A percentile compares a stretch with the other conserved stretches of the same genome.
Conservation (phyloP, 2,113 vertebrate genomes). For the Peromyscus polionotus region DNA sequence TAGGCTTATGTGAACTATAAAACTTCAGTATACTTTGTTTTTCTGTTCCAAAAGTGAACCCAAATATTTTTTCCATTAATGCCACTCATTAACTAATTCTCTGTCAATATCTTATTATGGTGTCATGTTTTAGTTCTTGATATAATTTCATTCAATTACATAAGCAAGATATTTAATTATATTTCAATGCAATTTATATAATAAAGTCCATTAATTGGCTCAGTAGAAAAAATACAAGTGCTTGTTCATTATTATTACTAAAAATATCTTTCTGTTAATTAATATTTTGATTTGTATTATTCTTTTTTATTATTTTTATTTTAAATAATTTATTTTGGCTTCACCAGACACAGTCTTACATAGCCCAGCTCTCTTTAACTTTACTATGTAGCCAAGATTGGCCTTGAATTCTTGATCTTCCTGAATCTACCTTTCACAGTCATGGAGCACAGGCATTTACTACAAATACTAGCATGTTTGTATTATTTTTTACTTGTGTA, state of each 20-base stretch:
- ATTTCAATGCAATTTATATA: slow-evolving; percentile 3
- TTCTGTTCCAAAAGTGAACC: too few relatives aligned
- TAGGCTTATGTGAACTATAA: too few relatives aligned
- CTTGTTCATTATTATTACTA: not conserved
- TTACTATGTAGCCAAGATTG: too few relatives aligned
- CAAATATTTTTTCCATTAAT: not conserved
- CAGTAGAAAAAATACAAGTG: slow-evolving; percentile 5
- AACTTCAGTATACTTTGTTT: too few relatives aligned
- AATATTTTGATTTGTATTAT: not conserved
- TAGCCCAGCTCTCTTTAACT: too few relatives aligned
- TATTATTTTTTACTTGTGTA: not conserved
- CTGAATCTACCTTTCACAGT: too few relatives aligned
- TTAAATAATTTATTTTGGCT: not conserved
- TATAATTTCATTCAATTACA: not conserved
- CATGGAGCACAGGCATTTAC: not conserved
- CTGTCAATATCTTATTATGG: not conserved
- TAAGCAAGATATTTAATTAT: not conserved
- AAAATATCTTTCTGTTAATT: not conserved
- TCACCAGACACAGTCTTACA: too few relatives aligned
- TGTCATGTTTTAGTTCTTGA: not conserved
- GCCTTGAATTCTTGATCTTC: too few relatives aligned
- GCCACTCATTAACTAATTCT: not conserved
- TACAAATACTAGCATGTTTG: not conserved
- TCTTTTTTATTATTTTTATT: not conserved
- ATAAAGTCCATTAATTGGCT: not conserved